Evolutionary conservation across 2,888 invertebrate genomes (phyloP), one percentile per base, ranked within the genome.

Genomic region (Dioctria linearis): DNA sequence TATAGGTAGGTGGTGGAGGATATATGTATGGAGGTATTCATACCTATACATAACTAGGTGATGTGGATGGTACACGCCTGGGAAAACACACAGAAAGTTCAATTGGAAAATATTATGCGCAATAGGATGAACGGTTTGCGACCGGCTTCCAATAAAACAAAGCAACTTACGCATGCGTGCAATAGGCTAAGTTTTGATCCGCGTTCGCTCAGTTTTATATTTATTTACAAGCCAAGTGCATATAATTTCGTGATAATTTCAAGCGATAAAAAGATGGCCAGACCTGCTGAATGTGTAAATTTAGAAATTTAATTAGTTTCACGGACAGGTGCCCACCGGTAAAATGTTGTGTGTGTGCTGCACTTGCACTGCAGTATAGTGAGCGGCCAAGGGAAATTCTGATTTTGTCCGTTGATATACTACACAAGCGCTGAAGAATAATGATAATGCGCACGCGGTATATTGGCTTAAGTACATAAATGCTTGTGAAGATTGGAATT

Each of bases 231-330:
- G 61, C 49, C 76, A 51, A 76, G 40, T 76, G 76, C 61, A 63
- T 63, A 76, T 63, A 76, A 76, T 61, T 25, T 63, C 76, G 76
- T 51, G 76, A 76, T 76, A 76, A 76, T 76, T 76, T 46, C 49
- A 42, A 13, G 11, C 46, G 76, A 76, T 76, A 73, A 76, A 63
- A 63, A 39, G 76, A 76, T 76, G 76, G 76, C 49, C 76, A 46
- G 76, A 40, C 11, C 69, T 37, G 69, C 51, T 71, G 76, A 61
- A 46, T 63, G 76, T 43, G 76, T 63, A 63, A 76, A 76, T 76
- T 76, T 76, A 46, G 76, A 76, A 76, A 76, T 63, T 76, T 76
- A 76, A 76, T 76, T 76, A 76, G 76, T 49, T 76, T 63, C 76
- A 76, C 76, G 63, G 76, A 76, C 76, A 76, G 76, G 76, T 76